Conservation (phyloP, 2,113 vertebrate genomes). For the Gymnogyps californianus region DNA sequence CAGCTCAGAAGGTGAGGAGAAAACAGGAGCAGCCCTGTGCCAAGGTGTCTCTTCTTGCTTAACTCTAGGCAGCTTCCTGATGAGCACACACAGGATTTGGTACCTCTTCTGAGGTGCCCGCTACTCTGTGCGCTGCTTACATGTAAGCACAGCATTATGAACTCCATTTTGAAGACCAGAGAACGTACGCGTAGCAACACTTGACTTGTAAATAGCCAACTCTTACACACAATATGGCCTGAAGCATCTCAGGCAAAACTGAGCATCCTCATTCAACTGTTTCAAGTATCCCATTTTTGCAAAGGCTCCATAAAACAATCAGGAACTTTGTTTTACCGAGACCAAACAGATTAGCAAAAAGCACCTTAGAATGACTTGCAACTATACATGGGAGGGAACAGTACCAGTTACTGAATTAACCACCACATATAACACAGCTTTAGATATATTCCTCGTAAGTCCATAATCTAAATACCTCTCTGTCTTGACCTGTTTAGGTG, state of each 20-base stretch:
- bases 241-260: background rate
- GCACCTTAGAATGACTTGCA: background rate
- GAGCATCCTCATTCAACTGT: background rate
- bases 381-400: background rate
- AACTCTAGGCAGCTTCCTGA: background rate
- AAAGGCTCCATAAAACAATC: background rate
- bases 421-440: background rate
- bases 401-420: background rate
- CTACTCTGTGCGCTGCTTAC: background rate
- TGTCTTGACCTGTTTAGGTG: background rate
- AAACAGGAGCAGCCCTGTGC: background rate
- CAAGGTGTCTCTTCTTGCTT: background rate
- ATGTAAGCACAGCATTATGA: rapidly evolving
- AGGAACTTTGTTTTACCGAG: background rate
- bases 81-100: background rate
- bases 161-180: background rate
- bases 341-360: background rate
- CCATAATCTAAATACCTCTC: background rate
- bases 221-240: rapidly evolving
- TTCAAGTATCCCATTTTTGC: background rate
- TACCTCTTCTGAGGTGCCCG: background rate
- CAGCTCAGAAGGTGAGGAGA: background rate
- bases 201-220: background rate
- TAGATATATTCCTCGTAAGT: background rate
- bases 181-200: background rate